phyloP scores from a whole-genome alignment of 2,888 invertebrate species.

The Pollenia angustigena region DNA sequence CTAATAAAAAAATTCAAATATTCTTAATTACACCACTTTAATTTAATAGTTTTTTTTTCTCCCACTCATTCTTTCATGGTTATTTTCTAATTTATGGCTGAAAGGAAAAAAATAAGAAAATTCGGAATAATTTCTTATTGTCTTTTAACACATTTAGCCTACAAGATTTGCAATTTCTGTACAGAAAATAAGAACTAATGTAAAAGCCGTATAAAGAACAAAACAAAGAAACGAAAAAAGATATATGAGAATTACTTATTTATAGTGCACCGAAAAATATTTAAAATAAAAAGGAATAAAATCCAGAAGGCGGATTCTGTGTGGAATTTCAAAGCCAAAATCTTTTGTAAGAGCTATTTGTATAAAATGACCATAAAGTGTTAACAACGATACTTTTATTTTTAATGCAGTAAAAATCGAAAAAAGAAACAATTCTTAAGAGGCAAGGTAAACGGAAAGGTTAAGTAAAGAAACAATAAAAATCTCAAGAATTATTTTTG shows the following conservation, averaged over 20 bases:
- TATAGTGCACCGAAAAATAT: not conserved
- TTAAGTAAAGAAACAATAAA: not conserved
- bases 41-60: slow-evolving; percentile 12
- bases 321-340: not conserved
- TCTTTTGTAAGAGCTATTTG: not conserved
- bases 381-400: not conserved
- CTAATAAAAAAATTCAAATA: not conserved
- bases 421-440: not conserved
- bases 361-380: not conserved
- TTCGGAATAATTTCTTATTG: slow-evolving; percentile 30
- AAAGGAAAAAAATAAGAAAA: slow-evolving; percentile 20
- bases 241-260: slow-evolving; percentile 36
- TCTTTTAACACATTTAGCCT: slow-evolving; percentile 45
- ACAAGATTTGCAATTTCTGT: slow-evolving; percentile 21
- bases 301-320: not conserved
- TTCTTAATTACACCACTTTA: not conserved
- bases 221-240: not conserved
- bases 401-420: slow-evolving; percentile 1
- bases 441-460: not conserved
- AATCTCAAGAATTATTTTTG: not conserved
- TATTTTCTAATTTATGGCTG: slow-evolving; percentile 37
- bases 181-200: not conserved
- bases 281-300: not conserved
- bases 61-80: not conserved
- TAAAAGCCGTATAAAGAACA: not conserved